Base-by-base conservation (phyloP, 2,888 invertebrate genomes). In the Thereva nobilitata region DNA sequence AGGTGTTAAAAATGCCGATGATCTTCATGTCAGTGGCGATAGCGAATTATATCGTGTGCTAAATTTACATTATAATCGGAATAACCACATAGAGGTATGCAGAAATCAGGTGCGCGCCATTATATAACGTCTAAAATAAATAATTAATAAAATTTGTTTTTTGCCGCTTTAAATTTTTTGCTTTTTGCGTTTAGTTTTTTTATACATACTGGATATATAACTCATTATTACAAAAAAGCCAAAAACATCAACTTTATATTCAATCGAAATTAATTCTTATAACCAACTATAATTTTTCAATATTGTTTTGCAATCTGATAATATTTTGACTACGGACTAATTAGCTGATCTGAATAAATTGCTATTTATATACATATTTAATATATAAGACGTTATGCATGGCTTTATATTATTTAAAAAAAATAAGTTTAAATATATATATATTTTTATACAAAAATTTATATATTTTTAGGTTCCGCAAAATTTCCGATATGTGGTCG, bases 21-120 rank as follows among this genome's bases (percentile, higher is more conserved):
- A 98, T 78, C 86, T 99, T 69, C 91, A 91, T 80, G 96, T 99
- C 68, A 92, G 92, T 70, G 89, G 89, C 67, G 98, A 99, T 83
- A 95, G 95, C 70, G 99, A 99, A 83, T 88, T 99, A 74, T 97
- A 97, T 85, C 88, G 98, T 80, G 95, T 96, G 78, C 90, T 99
- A 77, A 99, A 98, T 83, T 88, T 98, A 75, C 99, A 99, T 83
- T 97, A 97, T 87, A 97, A 97, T 86, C 89, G 97, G 84, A 97
- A 97, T 87, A 84, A 81, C 76, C 81, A 81, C 75, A 81, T 81
- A 76, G 81, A 81, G 80, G 81, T 81, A 79, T 68, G 70, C 68
- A 70, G 70, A 79, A 84, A 85, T 76, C 86, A 86, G 86, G 86
- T 86, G 86, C 85, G 86, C 68, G 64, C 64, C 64, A 67, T 65